Percentiles rank a stretch among this genome's conserved stretches.
Conservation (phyloP, 2,888 invertebrate genomes). For the Leptinotarsa peninsularis region DNA sequence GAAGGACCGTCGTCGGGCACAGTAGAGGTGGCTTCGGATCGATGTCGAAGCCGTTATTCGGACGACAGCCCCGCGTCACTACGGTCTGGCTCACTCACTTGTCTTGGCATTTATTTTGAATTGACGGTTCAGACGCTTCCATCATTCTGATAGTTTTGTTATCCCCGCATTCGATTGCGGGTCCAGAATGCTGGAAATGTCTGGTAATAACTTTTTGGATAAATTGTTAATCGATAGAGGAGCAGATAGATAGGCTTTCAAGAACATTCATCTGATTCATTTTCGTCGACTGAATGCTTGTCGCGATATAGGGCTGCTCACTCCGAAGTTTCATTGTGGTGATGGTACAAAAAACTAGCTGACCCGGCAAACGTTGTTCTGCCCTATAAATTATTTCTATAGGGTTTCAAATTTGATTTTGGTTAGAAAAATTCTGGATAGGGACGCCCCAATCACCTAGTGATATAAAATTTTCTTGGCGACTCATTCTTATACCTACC, state of each 20-base stretch:
- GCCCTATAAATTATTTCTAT: too few relatives aligned
- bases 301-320: too few relatives aligned
- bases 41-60: constrained; percentile 64
- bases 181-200: not conserved
- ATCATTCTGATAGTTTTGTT: constrained; percentile 25
- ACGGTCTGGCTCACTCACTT: constrained; percentile 47
- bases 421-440: too few relatives aligned
- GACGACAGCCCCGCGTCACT: constrained; percentile 61
- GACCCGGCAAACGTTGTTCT: too few relatives aligned
- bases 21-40: constrained; percentile 52
- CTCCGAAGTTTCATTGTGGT: too few relatives aligned
- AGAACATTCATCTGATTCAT: not conserved
- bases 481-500: too few relatives aligned
- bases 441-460: too few relatives aligned
- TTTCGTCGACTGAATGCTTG: too few relatives aligned
- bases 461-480: too few relatives aligned
- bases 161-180: constrained; percentile 10
- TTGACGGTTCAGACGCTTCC: constrained; percentile 27
- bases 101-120: constrained; percentile 44
- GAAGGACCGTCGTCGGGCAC: not conserved
- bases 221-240: not conserved
- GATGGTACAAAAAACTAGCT: too few relatives aligned
- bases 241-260: not conserved
- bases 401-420: too few relatives aligned
- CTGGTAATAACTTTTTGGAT: not conserved